A percentile compares a stretch with the other conserved stretches of the same genome.
Evolutionary conservation across 1,140 invertebrate genomes (phyloP).

Genomic region (Hyposmocoma kahamanoa): DNA sequence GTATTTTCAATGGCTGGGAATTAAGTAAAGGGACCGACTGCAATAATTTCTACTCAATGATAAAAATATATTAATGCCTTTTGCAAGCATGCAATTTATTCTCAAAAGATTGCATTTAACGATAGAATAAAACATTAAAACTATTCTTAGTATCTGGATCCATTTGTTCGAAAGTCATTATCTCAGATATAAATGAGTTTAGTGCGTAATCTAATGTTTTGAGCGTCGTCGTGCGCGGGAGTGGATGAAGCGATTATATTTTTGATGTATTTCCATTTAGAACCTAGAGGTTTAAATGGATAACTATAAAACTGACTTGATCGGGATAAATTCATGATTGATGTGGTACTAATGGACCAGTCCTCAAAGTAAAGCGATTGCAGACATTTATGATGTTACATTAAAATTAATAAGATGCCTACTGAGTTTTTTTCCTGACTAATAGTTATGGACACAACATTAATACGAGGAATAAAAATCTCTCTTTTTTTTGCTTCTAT

Average conservation of each 20-base stretch:
- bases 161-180: conserved; percentile 40
- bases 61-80: not conserved
- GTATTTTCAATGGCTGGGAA: not conserved
- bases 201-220: not conserved
- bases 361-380: too few species aligned
- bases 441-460: too few species aligned
- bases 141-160: conserved; percentile 25
- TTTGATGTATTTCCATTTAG: too few species aligned
- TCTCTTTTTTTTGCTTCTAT: too few species aligned
- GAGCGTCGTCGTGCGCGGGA: not conserved
- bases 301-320: too few species aligned
- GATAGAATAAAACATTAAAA: conserved; percentile 9
- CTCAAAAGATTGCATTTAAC: conserved; percentile 29
- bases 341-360: too few species aligned
- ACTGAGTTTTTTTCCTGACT: too few species aligned
- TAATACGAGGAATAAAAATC: too few species aligned
- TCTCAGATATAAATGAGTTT: conserved; percentile 37
- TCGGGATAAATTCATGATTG: too few species aligned
- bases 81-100: conserved; percentile 30
- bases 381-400: too few species aligned
- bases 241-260: not conserved
- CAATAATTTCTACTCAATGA: conserved; percentile 2
- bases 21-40: not conserved
- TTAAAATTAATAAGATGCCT: too few species aligned
- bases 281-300: too few species aligned